A percentile compares a stretch with the other conserved stretches of the same genome.
Evolutionary conservation across 2,113 vertebrate genomes (phyloP).

Genomic region (Empidonax alnorum): DNA sequence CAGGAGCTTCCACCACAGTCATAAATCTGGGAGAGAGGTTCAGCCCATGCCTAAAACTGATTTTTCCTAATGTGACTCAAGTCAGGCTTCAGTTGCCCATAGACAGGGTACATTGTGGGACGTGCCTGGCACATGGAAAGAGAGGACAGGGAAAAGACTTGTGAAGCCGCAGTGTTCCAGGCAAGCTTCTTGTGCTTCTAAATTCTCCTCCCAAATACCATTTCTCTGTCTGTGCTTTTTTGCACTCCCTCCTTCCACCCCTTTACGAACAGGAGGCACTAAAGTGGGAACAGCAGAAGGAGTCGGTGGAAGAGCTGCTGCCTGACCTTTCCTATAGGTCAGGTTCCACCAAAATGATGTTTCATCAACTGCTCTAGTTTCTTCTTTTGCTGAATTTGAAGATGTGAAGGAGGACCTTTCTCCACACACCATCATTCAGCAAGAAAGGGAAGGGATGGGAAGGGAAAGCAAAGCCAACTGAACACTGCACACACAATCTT

Average conservation of each 20-base stretch:
- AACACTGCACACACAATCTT: background rate
- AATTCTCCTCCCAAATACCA: background rate
- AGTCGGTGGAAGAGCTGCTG: background rate
- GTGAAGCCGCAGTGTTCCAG: background rate
- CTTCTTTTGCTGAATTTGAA: background rate
- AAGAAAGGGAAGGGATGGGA: background rate
- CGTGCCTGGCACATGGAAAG: background rate
- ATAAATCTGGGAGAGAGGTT: background rate
- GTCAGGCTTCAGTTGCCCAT: background rate
- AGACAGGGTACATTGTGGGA: background rate
- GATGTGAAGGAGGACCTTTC: background rate
- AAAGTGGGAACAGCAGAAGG: background rate
- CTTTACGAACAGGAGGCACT: background rate
- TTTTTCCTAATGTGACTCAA: background rate
- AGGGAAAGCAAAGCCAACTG: background rate
- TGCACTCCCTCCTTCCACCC: background rate
- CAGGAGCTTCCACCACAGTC: background rate
- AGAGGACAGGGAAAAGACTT: background rate
- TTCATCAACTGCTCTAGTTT: background rate
- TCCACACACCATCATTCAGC: background rate
- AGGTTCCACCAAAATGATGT: background rate
- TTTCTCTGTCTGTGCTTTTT: background rate
- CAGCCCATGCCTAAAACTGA: background rate
- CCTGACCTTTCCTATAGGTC: background rate
- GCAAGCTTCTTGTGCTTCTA: background rate